Conservation (phyloP, 2,113 vertebrate species). For the Mesembrinibis cayennensis region DNA sequence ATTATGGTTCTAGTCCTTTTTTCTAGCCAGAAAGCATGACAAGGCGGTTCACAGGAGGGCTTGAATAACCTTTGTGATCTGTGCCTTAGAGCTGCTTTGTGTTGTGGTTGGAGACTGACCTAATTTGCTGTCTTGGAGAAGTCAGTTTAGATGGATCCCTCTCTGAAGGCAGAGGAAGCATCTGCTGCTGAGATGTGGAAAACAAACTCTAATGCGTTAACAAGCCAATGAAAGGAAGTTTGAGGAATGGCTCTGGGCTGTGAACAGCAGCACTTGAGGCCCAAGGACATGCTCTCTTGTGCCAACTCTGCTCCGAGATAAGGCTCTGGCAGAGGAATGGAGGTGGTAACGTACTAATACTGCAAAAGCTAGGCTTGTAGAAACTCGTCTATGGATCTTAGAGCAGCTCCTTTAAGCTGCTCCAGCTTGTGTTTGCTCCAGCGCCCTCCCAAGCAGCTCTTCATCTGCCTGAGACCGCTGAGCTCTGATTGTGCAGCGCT, state of each 20-base stretch:
- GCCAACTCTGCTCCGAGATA: not conserved
- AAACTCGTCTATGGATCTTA: not conserved
- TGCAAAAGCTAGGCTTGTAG: not conserved
- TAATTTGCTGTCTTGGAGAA: not conserved
- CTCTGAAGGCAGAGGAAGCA: not conserved
- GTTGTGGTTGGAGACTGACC: not conserved
- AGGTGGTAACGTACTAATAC: not conserved
- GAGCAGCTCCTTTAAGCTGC: not conserved
- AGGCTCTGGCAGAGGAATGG: not conserved
- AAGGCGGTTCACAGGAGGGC: not conserved
- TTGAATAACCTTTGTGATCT: not conserved
- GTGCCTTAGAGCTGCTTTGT: not conserved
- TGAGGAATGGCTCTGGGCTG: not conserved
- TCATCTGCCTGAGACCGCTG: not conserved
- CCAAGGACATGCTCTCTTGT: not conserved
- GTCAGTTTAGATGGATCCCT: not conserved
- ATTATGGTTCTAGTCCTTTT: not conserved
- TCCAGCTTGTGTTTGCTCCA: not conserved
- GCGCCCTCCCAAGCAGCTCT: not conserved
- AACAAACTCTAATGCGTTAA: not conserved
- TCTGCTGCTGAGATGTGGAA: not conserved
- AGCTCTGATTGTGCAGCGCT: not conserved
- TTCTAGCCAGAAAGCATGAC: rapidly evolving
- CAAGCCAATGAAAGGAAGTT: not conserved
- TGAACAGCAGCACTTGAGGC: not conserved